Conservation (phyloP, 2,797 vertebrate genomes). For the Toxotes lorentzi region DNA sequence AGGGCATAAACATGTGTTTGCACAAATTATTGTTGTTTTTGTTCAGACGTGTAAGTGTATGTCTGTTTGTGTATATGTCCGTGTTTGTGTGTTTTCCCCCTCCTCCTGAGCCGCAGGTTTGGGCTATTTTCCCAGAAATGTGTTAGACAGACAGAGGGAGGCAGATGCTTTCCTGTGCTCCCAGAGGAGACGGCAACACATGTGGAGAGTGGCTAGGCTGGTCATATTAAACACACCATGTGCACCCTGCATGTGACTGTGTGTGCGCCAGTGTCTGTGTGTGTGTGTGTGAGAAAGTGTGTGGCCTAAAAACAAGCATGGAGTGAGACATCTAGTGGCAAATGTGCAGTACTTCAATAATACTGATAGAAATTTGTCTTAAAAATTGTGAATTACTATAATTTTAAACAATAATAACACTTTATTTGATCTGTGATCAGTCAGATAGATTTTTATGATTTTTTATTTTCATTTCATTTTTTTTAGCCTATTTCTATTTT, state of each 20-base stretch:
- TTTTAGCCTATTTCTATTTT: conserved; percentile 39
- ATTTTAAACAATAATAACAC: conserved; percentile 43
- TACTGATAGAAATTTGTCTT: conserved; percentile 23
- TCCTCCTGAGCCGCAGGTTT: conserved; percentile 66
- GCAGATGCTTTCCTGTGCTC: conserved; percentile 84
- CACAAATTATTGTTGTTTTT: conserved; percentile 46
- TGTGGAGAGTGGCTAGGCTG: conserved; percentile 79
- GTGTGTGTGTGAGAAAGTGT: conserved; percentile 28
- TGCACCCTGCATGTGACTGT: conserved; percentile 79
- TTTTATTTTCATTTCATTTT: too few species aligned
- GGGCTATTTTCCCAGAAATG: conserved; percentile 78
- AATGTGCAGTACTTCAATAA: conserved; percentile 47
- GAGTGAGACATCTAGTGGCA: conserved; percentile 80
- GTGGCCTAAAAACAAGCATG: conserved; percentile 43
- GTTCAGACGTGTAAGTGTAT: conserved; percentile 15
- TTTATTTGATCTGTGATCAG: conserved; percentile 43
- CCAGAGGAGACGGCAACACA: conserved; percentile 81
- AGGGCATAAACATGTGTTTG: conserved; percentile 31
- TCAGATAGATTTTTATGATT: conserved; percentile 40
- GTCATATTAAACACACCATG: conserved; percentile 88
- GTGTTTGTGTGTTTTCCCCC: conserved; percentile 36
- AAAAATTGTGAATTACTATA: conserved; percentile 32
- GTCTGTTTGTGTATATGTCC: conserved; percentile 27
- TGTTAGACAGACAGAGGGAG: conserved; percentile 75
- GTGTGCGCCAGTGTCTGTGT: conserved; percentile 33